phyloP scores from a whole-genome alignment of 2,888 invertebrate genomes.

The Synergus gifuensis region DNA sequence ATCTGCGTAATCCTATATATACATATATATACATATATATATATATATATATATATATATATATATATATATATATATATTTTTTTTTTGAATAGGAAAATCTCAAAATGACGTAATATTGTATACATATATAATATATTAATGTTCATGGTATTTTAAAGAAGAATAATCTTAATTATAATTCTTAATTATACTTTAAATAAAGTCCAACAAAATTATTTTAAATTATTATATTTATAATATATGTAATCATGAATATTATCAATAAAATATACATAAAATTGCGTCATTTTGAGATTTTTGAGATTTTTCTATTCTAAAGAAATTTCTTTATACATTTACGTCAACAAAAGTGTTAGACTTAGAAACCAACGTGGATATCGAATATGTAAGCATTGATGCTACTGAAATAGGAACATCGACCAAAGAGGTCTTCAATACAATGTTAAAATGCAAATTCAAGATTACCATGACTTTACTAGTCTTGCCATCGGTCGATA shows the following conservation, averaged over 20 bases:
- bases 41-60: not conserved
- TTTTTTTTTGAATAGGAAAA: too few species aligned
- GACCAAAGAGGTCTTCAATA: not conserved
- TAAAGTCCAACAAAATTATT: too few species aligned
- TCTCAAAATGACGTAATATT: too few species aligned
- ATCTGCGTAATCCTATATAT: not conserved
- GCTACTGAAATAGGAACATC: constrained; percentile 16
- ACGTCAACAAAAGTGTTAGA: not conserved
- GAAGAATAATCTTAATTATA: too few species aligned
- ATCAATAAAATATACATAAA: not conserved
- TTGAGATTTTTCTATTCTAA: too few species aligned
- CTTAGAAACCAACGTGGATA: constrained; percentile 1
- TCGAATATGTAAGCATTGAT: not conserved
- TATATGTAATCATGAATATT: too few species aligned
- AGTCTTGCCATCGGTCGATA: not conserved
- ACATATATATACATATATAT: too few species aligned
- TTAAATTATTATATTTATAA: too few species aligned
- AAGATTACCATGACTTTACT: constrained; percentile 25
- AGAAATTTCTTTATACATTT: not conserved
- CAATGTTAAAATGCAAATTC: constrained; percentile 33
- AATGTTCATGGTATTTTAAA: too few species aligned
- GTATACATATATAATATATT: too few species aligned
- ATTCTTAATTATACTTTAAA: too few species aligned
- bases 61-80: not conserved
- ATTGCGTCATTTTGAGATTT: not conserved